phyloP scores from a whole-genome alignment of 2,113 vertebrate species.

The Psilopsiagon aurifrons region DNA sequence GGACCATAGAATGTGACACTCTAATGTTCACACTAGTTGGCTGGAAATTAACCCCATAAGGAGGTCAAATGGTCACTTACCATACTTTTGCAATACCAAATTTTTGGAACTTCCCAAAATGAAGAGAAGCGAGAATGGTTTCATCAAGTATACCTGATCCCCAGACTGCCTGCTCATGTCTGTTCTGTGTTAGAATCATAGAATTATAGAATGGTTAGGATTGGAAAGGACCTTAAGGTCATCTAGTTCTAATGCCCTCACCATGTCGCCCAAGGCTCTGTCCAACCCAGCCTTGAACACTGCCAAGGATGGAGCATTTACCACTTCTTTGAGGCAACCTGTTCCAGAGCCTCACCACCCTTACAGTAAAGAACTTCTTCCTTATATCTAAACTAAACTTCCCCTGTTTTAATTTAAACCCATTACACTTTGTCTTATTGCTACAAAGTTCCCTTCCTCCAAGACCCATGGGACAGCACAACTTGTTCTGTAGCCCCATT shows the following conservation, averaged over 20 bases:
- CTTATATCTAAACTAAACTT: not conserved
- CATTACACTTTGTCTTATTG: not conserved
- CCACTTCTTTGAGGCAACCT: not conserved
- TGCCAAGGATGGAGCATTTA: not conserved
- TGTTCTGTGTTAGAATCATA: not conserved
- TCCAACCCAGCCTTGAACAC: not conserved
- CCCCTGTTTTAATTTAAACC: not conserved
- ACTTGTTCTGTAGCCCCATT: not conserved
- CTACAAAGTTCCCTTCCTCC: not conserved
- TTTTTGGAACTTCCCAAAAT: not conserved
- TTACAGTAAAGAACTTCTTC: not conserved
- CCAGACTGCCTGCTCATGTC: not conserved
- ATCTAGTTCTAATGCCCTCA: not conserved
- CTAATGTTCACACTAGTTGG: not conserved
- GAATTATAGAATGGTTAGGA: not conserved
- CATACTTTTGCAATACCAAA: accelerated
- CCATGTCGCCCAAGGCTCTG: not conserved
- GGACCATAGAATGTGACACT: not conserved
- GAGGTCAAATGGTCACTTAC: not conserved
- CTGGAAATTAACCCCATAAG: not conserved
- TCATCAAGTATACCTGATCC: not conserved
- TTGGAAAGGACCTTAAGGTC: not conserved
- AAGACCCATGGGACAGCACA: not conserved
- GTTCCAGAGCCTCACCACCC: not conserved
- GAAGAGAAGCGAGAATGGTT: not conserved